Base-by-base conservation (phyloP, 2,113 vertebrate species). In the Silurus meridionalis region DNA sequence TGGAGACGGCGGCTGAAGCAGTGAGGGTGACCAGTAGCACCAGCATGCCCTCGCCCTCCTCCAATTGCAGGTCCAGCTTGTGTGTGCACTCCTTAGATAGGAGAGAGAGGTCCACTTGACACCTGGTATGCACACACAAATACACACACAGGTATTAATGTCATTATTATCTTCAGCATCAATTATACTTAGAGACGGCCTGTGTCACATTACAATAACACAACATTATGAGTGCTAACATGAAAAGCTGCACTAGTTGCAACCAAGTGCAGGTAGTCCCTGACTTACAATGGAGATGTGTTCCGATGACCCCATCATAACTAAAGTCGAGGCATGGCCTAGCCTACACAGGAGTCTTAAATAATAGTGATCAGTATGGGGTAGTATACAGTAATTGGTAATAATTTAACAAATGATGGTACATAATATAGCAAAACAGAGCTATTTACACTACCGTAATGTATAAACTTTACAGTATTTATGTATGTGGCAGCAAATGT, bases 1-100 rank as follows among this genome's bases (percentile, higher is more conserved):
- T 96, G 52, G 96, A 97, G 89, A 99, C 97, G 0, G 97, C 95
- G 5, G 97, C 94, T 0, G 97, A 98, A n/a, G 98, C 97, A 2
- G 98, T 99, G 90, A 99, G 96, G 57, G 98, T 97, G 91, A 98
- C 97, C 93, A 99, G 94, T 91, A 99, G 86, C 61, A 98, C 95
- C 91, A 99, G 92, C 87, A 90, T 93, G 5, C 98, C 98, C 91
- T 97, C 96, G 2, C 97, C 97, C 88, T 98, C 98, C 90, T 97
- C 97, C 92, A 99, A 94, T 0, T 91, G 92, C 86, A 98, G 14
- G 87, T 98, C 96, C 94, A 99, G 2, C 89, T 97, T 97, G 95
- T 99, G 97, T 4, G 98, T 99, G 78, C 97, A 97, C 19, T 99
- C 98, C 93, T 96, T 97, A 64, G 95, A 96, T 74, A 99, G 95